Evolutionary conservation across 1,140 invertebrate species (phyloP).

Genomic region (Aplysia californica): DNA sequence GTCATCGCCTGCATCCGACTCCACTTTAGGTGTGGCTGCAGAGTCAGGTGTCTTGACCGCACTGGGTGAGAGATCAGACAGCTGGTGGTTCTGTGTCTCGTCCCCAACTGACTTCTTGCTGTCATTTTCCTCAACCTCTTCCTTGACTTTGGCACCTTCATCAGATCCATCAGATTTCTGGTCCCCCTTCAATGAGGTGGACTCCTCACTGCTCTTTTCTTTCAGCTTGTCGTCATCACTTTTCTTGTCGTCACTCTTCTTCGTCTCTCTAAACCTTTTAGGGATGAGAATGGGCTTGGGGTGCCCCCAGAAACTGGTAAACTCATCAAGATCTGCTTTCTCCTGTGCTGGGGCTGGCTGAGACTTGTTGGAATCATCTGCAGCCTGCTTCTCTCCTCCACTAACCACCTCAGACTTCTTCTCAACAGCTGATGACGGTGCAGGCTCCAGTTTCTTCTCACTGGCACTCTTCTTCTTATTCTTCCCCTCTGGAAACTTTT

Average conservation of each 20-base stretch:
- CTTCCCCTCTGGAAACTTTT: neutral
- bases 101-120: conserved; percentile 1
- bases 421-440: no score
- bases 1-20: conserved; percentile 12
- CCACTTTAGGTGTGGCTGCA: neutral
- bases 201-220: no score
- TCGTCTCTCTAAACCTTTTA: conserved; percentile 21
- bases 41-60: conserved; percentile 2
- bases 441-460: no score
- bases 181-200: no score
- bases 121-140: conserved; percentile 1
- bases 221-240: neutral
- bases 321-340: conserved; percentile 17
- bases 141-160: neutral
- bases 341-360: neutral
- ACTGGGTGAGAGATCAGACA: neutral
- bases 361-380: neutral
- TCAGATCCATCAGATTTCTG: neutral
- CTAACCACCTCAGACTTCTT: conserved; percentile 3
- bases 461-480: neutral
- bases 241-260: conserved; percentile 22
- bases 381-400: neutral
- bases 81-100: no score
- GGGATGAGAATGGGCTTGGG: conserved; percentile 32
- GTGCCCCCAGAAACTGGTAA: conserved; percentile 38